Evolutionary conservation across 64 coral and sea anemone genomes (phyloP), one percentile per base, ranked within the genome.

Genomic region (Stylophora pistillata): DNA sequence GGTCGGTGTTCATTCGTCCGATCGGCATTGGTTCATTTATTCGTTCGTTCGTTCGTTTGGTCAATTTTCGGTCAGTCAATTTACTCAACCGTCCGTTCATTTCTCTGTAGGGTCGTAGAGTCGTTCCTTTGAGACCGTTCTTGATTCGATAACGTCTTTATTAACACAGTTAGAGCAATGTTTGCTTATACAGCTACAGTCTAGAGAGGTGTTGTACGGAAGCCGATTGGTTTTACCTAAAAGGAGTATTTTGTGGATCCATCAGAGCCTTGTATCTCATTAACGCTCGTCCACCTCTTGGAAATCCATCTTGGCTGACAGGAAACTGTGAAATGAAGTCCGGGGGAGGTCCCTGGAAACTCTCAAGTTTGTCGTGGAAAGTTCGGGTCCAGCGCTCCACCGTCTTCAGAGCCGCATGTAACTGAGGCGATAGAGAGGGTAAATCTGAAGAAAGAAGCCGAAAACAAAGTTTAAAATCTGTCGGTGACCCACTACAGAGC

Each of bases 171-270:
- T 47, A 47, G 26, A 25, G 21, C 5, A 21, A 68, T 26, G 26
- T 27, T 21, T 28, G 64, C 7, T 27, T 10, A 68, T 68, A 68
- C 20, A 60, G 58, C 58, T 60, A 60, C 58, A 68, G 64, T 0
- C 37, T 47, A 47, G 37, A 68, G 10, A 1, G 0, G 9, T 26
- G 64, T 68, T 4, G 21, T 21, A 68, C 64, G 23, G 7, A 21
- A 68, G 64, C 64, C 20, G 18, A 17, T 26, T 18, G 66, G 79
- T 18, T 23, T 73, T 72, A 98, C 95, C 95, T 98, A 77, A 98
- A 98, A 56, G 95, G 97, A 29, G 97, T 99, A 74, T 99, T 99
- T 37, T 79, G 89, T 90, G 97, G 97, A 72, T 99, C 97, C 77
- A 93, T 82, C 30, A 99, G 88, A 10, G 97, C 97, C 85, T 99